Conservation (phyloP, 2,113 vertebrate species). For the Empidonax alnorum region DNA sequence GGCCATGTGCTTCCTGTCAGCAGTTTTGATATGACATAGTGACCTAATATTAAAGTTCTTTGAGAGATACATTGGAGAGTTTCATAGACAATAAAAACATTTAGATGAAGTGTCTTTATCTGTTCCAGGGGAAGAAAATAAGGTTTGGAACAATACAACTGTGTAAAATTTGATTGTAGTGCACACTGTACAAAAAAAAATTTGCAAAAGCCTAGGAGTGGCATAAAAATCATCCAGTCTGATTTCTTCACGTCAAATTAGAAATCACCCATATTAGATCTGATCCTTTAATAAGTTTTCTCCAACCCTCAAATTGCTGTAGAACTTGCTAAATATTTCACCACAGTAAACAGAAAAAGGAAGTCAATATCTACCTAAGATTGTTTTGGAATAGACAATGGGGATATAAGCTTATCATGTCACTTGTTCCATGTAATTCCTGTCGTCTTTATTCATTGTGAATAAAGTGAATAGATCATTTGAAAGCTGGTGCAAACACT, state of each 20-base stretch:
- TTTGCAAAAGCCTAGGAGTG: neutral
- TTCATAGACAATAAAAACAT: neutral
- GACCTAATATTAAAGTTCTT: neutral
- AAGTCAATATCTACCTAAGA: slow-evolving; percentile 14
- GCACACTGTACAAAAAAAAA: neutral
- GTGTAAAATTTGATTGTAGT: neutral
- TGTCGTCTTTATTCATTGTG: neutral
- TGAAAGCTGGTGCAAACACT: neutral
- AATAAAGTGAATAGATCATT: neutral
- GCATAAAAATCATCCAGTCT: neutral
- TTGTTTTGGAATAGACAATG: neutral
- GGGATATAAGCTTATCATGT: neutral
- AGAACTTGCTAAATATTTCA: slow-evolving; percentile 9
- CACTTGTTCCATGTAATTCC: neutral
- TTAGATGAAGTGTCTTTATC: neutral
- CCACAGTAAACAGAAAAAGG: neutral
- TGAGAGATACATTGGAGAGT: neutral
- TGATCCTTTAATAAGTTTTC: neutral
- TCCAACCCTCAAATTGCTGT: neutral
- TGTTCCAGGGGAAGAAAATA: neutral
- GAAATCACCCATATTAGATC: neutral
- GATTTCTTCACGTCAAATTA: neutral
- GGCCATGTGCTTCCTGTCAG: neutral
- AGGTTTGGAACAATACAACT: neutral
- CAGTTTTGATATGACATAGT: neutral